Evolutionary conservation across 2,113 vertebrate species (phyloP).

Genomic region (Silurus meridionalis): DNA sequence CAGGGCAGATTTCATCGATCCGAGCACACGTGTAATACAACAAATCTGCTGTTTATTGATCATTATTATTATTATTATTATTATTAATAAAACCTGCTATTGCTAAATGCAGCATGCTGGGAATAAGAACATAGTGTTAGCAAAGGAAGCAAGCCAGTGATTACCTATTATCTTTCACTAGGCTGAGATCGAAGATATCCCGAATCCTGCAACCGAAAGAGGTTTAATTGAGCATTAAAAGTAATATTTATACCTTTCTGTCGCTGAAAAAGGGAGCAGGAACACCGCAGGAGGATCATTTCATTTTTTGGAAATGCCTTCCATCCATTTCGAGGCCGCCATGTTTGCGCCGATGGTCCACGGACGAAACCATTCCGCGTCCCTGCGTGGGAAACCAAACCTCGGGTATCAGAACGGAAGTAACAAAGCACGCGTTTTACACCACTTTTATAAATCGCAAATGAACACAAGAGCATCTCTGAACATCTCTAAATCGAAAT

Average conservation of each 20-base stretch:
- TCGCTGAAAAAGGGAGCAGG: constrained; percentile 61
- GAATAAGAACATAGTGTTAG: constrained; percentile 70
- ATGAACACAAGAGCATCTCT: too few species aligned
- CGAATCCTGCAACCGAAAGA: not conserved
- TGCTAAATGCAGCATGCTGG: constrained; percentile 56
- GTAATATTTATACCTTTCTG: constrained; percentile 64
- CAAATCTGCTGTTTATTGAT: too few species aligned
- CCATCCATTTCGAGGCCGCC: constrained; percentile 82
- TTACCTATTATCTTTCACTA: constrained; percentile 67
- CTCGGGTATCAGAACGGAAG: too few species aligned
- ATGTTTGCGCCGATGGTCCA: constrained; percentile 79
- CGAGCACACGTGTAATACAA: not conserved
- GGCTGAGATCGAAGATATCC: constrained; percentile 57
- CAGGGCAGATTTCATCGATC: not conserved
- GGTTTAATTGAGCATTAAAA: constrained; percentile 38
- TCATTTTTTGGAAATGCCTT: constrained; percentile 80
- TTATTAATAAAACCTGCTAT: not conserved
- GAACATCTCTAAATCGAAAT: not conserved
- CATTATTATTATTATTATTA: not conserved
- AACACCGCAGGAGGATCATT: constrained; percentile 68
- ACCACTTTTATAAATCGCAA: accelerated
- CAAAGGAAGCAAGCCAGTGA: constrained; percentile 65
- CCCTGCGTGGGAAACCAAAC: constrained; percentile 34
- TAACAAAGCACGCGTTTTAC: not conserved
- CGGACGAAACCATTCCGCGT: constrained; percentile 66